A percentile compares a stretch with the other conserved stretches of the same genome.
These are phyloP conservation scores for Drymonia ruficornis DNA, from an alignment of 2,888 invertebrate genomes.

Conservation along the genomic window DNA sequence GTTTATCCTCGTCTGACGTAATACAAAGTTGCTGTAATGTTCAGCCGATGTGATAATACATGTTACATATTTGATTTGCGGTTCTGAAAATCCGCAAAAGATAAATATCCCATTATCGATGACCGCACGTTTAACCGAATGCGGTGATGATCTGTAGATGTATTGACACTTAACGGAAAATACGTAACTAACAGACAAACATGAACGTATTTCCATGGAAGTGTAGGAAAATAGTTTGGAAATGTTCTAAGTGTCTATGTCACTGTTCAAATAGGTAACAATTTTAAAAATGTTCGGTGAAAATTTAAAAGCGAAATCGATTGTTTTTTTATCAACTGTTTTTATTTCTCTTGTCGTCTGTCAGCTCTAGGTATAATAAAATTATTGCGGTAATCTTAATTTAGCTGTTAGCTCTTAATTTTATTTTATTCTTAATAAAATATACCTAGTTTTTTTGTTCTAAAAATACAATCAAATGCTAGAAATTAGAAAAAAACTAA, in stretches of 20 bases:
- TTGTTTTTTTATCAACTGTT: neutral
- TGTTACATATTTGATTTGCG: slow-evolving; percentile 39
- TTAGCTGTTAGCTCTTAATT: too few species aligned
- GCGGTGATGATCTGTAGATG: slow-evolving; percentile 4
- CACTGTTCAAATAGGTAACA: too few species aligned
- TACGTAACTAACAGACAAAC: slow-evolving; percentile 10
- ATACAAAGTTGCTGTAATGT: slow-evolving; percentile 54
- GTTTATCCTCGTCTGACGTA: slow-evolving; percentile 78
- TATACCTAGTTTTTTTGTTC: too few species aligned
- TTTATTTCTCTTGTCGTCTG: neutral
- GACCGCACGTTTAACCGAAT: slow-evolving; percentile 8
- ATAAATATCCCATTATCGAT: slow-evolving; percentile 20
- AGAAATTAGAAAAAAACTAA: too few species aligned
- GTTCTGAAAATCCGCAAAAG: slow-evolving; percentile 38
- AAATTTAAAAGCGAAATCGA: neutral
- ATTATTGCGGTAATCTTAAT: too few species aligned
- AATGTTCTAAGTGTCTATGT: too few species aligned
- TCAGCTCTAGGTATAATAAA: too few species aligned
- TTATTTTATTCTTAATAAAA: too few species aligned
- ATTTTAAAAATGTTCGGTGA: neutral
- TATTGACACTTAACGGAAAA: slow-evolving; percentile 9
- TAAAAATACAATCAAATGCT: too few species aligned
- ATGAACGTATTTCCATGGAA: neutral
- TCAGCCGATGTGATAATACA: slow-evolving; percentile 47
- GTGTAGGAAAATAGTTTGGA: slow-evolving; percentile 13